These are phyloP conservation scores for Brachionus asplanchnoidis DNA, from an alignment of 1,140 invertebrate species.

Conservation along the genomic window DNA sequence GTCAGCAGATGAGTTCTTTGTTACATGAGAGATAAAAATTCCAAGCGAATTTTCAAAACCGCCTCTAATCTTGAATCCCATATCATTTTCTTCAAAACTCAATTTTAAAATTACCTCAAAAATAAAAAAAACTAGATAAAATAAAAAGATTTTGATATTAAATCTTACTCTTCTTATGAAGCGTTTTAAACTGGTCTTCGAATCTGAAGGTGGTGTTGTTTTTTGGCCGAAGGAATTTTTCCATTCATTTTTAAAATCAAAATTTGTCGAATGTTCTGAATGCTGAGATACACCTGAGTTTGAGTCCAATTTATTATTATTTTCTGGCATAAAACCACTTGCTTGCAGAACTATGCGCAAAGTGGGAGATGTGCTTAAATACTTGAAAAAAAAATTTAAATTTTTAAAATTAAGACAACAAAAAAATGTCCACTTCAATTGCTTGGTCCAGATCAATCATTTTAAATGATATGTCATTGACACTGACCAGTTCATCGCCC, in stretches of 20 bases:
- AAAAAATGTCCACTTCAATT: slow-evolving; percentile 6
- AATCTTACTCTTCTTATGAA: slow-evolving; percentile 15
- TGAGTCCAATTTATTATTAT: neutral
- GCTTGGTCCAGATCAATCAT: slow-evolving; percentile 37
- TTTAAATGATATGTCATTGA: slow-evolving; percentile 41
- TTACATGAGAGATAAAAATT: slow-evolving; percentile 24
- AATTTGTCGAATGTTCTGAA: neutral
- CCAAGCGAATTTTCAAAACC: slow-evolving; percentile 35
- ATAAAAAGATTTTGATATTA: neutral
- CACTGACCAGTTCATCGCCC: slow-evolving; percentile 39
- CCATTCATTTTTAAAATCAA: slow-evolving; percentile 38
- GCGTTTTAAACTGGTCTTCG: neutral
- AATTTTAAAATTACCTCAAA: neutral
- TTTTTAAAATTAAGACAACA: neutral
- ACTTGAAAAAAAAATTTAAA: neutral
- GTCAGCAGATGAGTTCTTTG: neutral
- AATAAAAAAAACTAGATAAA: neutral
- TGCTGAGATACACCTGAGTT: neutral
- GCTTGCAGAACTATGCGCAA: slow-evolving; percentile 13
- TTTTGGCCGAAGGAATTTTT: slow-evolving; percentile 8
- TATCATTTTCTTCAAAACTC: slow-evolving; percentile 1
- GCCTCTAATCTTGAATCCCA: slow-evolving; percentile 35
- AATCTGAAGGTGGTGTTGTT: slow-evolving; percentile 8
- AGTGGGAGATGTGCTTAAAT: slow-evolving; percentile 17
- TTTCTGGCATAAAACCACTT: slow-evolving; percentile 39